Base-by-base conservation (phyloP, 2,888 invertebrate species). In the Volucella inanis region DNA sequence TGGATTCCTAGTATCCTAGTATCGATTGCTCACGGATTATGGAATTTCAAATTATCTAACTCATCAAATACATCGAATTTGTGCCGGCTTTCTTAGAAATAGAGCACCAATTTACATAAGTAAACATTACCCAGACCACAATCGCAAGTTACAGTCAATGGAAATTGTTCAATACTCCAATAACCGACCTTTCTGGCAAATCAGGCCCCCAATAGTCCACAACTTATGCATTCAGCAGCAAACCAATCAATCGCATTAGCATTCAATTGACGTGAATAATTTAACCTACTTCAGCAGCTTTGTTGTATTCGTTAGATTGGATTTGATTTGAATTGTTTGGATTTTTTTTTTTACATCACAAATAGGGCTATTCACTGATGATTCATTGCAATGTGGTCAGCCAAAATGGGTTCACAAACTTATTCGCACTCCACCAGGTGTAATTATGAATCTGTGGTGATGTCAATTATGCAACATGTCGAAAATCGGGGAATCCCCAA, bases 401-500 rank as follows among this genome's bases (percentile, higher is more conserved):
- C 54, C 62, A 31, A 72, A 45, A 54, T 10, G 10, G 22, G 9
- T 12, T 18, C 54, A 11, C 9, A 8, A 22, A 3, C 22, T 49
- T 49, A 31, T 31, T 31, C 4, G 54, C 9, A 54, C 11, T 11
- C 22, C 11, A 54, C 39, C 54, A 52, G 49, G 12, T 50, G 43
- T 47, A 76, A 68, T 68, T 67, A 76, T 67, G 67, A 76, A 65
- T 59, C 65, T 49, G 65, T 31, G 67, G 50, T 43, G 57, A 47
- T 57, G 59, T 59, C 45, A 52, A 45, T 76, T 76, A 61, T 76
- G 76, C 76, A 76, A 76, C 50, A 15, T 22, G 31, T 65, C 14
- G 55, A 70, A 70, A 68, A 38, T 49, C 71, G 50, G 83, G 83
- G 83, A 83, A 79, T 83, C 68, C 83, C 83, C 83, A 83, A 83